Percentiles rank a stretch among this genome's conserved stretches.
These are phyloP conservation scores for Aldabrachelys gigantea DNA, from an alignment of 2,113 vertebrate genomes.

Conservation along the genomic window DNA sequence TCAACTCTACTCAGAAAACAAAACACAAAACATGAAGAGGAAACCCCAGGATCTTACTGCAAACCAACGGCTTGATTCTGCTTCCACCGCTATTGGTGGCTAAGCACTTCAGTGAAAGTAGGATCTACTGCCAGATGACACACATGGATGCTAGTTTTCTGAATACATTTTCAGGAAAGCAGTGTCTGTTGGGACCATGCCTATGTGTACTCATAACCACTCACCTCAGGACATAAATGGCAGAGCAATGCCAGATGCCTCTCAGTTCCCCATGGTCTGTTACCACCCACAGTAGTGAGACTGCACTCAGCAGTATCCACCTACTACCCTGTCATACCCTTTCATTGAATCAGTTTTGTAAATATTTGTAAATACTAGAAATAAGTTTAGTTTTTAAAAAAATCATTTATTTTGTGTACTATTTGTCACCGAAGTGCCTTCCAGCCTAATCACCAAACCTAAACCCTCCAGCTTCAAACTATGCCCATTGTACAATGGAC, in stretches of 20 bases:
- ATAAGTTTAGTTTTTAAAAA: too few relatives aligned
- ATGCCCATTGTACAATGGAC: too few relatives aligned
- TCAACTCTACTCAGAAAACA: background rate
- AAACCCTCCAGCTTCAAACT: too few relatives aligned
- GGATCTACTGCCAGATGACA: background rate
- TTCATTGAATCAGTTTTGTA: too few relatives aligned
- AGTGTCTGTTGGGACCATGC: background rate
- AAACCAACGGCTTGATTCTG: too few relatives aligned
- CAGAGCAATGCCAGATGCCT: background rate
- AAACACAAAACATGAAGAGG: background rate
- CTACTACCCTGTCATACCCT: background rate
- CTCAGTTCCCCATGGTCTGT: background rate
- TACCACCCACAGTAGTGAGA: background rate
- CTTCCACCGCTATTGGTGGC: too few relatives aligned
- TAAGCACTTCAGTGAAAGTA: background rate
- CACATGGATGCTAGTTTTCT: background rate
- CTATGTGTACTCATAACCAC: background rate
- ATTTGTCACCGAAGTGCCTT: too few relatives aligned
- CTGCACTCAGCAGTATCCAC: background rate
- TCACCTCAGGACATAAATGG: background rate
- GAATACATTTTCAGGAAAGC: background rate
- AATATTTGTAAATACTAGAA: too few relatives aligned
- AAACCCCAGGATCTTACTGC: background rate
- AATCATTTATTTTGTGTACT: too few relatives aligned
- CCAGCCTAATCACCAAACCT: too few relatives aligned